A percentile compares a stretch with the other conserved stretches of the same genome.
These are phyloP conservation scores for Apis laboriosa DNA, from an alignment of 1,140 invertebrate genomes.

Conservation along the genomic window DNA sequence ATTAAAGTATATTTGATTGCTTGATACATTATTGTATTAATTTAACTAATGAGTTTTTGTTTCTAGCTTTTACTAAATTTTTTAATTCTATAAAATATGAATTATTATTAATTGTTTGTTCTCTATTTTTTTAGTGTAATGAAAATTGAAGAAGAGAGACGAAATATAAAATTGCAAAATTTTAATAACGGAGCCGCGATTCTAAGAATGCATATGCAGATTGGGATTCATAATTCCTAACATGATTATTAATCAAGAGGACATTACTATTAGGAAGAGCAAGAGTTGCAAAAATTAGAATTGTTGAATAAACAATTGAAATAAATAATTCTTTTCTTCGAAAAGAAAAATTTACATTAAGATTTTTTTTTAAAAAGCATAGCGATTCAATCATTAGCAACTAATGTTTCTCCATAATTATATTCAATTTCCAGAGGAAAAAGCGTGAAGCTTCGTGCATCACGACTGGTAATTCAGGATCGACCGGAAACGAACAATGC, in stretches of 20 bases:
- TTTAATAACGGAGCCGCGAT: not conserved
- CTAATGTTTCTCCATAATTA: not conserved
- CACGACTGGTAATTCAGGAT: slow-evolving; percentile 3
- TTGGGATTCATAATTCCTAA: not conserved
- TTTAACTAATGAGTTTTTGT: not conserved
- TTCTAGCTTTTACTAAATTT: not conserved
- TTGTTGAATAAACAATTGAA: not conserved
- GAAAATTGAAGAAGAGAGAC: too few relatives aligned
- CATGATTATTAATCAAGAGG: not conserved
- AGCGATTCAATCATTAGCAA: not conserved
- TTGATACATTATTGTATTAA: not conserved
- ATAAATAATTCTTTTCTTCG: not conserved
- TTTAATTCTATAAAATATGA: not conserved
- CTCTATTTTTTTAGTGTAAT: too few relatives aligned
- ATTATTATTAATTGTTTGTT: too few relatives aligned
- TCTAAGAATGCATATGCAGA: not conserved
- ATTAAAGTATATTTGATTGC: not conserved
- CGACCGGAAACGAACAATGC: not conserved
- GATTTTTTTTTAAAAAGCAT: too few relatives aligned
- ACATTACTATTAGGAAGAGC: not conserved
- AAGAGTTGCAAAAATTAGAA: not conserved
- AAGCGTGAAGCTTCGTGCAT: not conserved
- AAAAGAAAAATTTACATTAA: too few relatives aligned
- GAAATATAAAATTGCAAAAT: too few relatives aligned
- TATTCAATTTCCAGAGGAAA: not conserved